Base-by-base conservation (phyloP, 2,888 invertebrate species). In the Xestia sexstrigata region DNA sequence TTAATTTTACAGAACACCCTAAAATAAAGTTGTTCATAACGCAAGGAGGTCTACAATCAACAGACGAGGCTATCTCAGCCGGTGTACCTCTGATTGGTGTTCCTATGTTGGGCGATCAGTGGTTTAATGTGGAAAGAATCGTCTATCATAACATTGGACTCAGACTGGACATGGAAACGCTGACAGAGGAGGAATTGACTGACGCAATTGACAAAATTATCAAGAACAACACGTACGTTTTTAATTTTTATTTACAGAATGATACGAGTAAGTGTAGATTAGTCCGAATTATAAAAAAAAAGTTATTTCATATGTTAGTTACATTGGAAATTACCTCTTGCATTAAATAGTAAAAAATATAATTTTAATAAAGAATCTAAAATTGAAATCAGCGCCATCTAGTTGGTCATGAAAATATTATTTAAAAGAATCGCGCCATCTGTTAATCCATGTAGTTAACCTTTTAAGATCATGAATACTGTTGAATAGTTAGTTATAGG, bases 21-120 rank as follows among this genome's bases (percentile, higher is more conserved):
- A 96, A 96, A 73, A 75, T 96, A 0, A 96, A 95, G 82, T 69
- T 95, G 0, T 96, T 96, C 66, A 91, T 96, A 47, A 95, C 94
- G 0, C 95, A 96, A 92, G 95, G 94, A 70, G 96, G 96, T 11
- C 82, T 95, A 8, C 95, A 95, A 74, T 95, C 96, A 0, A 91
- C 94, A 1, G 95, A 95, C 74, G 96, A 96, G 88, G 92, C 95
- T 0, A 92, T 96, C 11, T 89, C 90, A 30, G 92, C 93, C 1
- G 92, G 91, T 66, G 92, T 94, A 0, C 95, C 95, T 0, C 84
- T 95, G 0, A 84, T 95, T 4, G 94, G 91, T 6, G 81, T 95
- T 9, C 95, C 95, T 2, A 93, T 95, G 85, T 76, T 94, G 20
- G 93, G 87, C 3, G 96, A 96, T 81, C 95, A 95, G 82, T 92